Base-by-base conservation (phyloP, 2,888 invertebrate genomes). In the Netelia virgata region DNA sequence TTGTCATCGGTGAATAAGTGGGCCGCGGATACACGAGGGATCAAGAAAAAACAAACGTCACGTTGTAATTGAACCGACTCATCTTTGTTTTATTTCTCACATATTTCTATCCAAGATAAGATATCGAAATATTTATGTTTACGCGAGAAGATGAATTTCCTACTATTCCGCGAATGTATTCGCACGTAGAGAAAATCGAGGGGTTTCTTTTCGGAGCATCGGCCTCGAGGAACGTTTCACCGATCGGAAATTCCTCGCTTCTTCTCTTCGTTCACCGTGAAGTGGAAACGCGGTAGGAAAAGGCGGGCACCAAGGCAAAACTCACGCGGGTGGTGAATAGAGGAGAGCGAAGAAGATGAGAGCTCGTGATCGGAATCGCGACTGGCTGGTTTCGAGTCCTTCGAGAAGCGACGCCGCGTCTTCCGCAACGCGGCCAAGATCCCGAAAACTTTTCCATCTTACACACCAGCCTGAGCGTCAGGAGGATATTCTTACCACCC, bases 361-460 rank as follows among this genome's bases (percentile, higher is more conserved):
- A 84, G 86, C 82, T 74, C 85, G 89, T 86, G 89, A 88, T 89
- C 88, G 80, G 86, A 89, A 90, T 90, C 82, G 85, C 74, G 77
- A 77, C 74, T 55, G 59, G n/a, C 57, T 66, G 77, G 36, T 76
- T 83, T 85, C 64, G 85, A 83, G 84, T 83, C 73, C 81, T 50
- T 55, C 72, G 69, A 78, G 68, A n/a, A n/a, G 53, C 11, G 11
- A n/a, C 5, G 75, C 64, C 64, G 75, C 64, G 64, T 11, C 50
- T 23, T 20, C 9, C 28, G 73, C 28, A 70, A 79, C 73, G 69
- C 66, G 78, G 36, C 36, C 6, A 78, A 73, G 78, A 64, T 59
- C 59, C 72, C 66, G 50, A 72, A 14, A 63, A 64, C 47, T 76
- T 76, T 74, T 59, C 63, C 63, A 41, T 53, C 72, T 64, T 70